Conservation (phyloP, 64 coral and sea anemone genomes). For the Montipora sp. region DNA sequence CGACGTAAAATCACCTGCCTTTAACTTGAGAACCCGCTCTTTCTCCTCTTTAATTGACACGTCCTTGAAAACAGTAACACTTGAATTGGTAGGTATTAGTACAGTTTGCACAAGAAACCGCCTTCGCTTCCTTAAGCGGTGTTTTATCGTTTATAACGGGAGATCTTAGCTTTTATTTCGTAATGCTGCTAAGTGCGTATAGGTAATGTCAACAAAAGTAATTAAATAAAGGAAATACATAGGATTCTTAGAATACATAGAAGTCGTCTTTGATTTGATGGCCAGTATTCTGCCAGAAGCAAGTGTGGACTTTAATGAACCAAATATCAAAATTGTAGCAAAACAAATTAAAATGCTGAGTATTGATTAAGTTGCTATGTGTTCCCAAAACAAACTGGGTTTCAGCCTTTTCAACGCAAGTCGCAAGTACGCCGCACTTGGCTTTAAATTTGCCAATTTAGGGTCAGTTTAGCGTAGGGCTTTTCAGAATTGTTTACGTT, state of each 20-base stretch:
- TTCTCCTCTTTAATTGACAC: constrained; percentile 40
- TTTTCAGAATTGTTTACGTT: no score
- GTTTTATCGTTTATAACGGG: constrained; percentile 35
- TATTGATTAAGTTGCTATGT: no score
- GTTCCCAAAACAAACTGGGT: no score
- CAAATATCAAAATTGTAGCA: no score
- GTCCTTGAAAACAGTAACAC: constrained; percentile 36
- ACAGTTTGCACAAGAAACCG: constrained; percentile 32
- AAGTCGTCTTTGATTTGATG: background rate
- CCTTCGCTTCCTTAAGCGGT: constrained; percentile 2
- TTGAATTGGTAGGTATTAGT: constrained; percentile 40
- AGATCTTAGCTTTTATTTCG: constrained; percentile 26
- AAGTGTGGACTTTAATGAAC: no score
- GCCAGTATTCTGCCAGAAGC: constrained; percentile 46
- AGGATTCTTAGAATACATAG: constrained; percentile 21
- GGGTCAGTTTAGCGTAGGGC: no score
- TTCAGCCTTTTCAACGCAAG: no score
- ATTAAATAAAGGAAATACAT: constrained; percentile 42
- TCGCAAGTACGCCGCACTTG: no score
- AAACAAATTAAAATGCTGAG: no score
- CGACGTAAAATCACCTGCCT: constrained; percentile 7
- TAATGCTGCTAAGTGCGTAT: constrained; percentile 7
- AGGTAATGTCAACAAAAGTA: constrained; percentile 40
- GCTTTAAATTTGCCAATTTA: no score
- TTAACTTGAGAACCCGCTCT: background rate